Evolutionary conservation across 2,113 vertebrate species (phyloP).

Genomic region (Perognathus longimembris): DNA sequence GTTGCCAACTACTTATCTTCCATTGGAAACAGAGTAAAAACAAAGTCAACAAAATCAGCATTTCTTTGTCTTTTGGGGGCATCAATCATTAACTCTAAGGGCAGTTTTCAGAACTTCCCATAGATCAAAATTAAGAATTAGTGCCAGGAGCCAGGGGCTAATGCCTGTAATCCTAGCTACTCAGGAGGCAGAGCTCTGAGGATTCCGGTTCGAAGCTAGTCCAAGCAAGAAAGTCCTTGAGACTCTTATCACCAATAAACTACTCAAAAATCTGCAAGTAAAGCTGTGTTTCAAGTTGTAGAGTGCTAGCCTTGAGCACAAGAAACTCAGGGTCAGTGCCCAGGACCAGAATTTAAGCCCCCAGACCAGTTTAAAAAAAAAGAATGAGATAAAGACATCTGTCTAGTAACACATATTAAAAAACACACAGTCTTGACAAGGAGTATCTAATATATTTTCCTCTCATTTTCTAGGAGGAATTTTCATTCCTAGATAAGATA

Average conservation of each 20-base stretch:
- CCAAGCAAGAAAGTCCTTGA: too few relatives aligned
- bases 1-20: not conserved
- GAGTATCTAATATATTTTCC: not conserved
- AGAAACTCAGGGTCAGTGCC: too few relatives aligned
- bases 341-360: too few relatives aligned
- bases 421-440: not conserved
- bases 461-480: not conserved
- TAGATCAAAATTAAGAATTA: not conserved
- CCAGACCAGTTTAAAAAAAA: too few relatives aligned
- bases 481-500: not conserved
- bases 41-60: not conserved
- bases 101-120: not conserved
- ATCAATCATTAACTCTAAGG: slow-evolving; percentile 19
- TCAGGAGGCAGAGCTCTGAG: too few relatives aligned
- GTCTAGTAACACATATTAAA: not conserved
- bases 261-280: too few relatives aligned
- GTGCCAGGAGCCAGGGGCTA: rapidly evolving
- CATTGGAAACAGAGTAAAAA: not conserved
- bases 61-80: not conserved
- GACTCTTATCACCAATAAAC: too few relatives aligned
- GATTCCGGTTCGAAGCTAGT: too few relatives aligned
- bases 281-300: too few relatives aligned
- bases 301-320: too few relatives aligned
- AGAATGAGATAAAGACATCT: too few relatives aligned
- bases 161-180: too few relatives aligned